A percentile compares a stretch with the other conserved stretches of the same genome.
Evolutionary conservation across 2,113 vertebrate species (phyloP).

Genomic region (Prietella phreatophila): DNA sequence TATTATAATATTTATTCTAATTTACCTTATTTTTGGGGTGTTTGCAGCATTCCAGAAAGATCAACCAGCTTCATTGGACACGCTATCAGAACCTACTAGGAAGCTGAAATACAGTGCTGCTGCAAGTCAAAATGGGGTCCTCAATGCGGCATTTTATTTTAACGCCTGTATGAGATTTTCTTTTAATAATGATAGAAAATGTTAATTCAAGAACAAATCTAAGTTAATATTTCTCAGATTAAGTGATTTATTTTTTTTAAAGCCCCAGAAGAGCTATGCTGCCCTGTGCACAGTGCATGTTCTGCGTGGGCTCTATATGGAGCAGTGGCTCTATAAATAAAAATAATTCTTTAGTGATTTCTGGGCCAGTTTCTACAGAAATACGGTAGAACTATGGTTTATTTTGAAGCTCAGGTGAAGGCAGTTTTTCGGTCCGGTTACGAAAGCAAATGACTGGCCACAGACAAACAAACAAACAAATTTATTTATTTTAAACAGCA

Average conservation of each 20-base stretch:
- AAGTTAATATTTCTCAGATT: background rate
- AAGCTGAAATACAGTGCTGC: background rate
- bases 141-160: background rate
- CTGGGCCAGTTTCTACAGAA: background rate
- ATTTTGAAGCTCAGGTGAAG: background rate
- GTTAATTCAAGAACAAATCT: background rate
- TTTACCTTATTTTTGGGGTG: background rate
- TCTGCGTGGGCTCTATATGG: background rate
- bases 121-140: background rate
- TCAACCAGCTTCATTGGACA: background rate
- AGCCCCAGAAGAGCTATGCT: background rate
- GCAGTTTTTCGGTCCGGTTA: background rate
- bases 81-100: too few species aligned
- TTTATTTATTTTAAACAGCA: background rate
- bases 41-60: background rate
- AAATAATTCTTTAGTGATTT: background rate
- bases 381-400: background rate
- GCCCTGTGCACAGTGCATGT: background rate
- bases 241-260: background rate
- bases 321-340: background rate
- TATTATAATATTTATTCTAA: background rate
- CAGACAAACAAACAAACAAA: background rate
- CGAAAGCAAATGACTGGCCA: background rate
- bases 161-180: background rate
- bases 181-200: background rate